Conservation (phyloP, 2,888 invertebrate species). For the Eutolmus rufibarbis region DNA sequence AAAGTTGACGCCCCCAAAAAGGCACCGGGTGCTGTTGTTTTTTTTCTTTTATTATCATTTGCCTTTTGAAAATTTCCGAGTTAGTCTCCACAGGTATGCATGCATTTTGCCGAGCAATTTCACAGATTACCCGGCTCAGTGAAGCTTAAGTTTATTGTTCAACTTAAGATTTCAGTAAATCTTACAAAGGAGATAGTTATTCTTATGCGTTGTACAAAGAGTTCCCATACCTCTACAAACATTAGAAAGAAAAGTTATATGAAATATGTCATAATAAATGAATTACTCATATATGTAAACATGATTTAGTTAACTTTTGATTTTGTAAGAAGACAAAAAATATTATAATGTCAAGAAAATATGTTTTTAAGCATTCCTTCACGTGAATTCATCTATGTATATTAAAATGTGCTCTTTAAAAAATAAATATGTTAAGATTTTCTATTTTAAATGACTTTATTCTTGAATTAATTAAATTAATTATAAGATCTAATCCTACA, state of each 20-base stretch:
- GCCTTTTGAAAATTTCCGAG: not conserved
- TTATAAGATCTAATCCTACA: too few relatives aligned
- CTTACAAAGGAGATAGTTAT: not conserved
- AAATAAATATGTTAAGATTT: too few relatives aligned
- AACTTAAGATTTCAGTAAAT: not conserved
- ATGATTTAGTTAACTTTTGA: too few relatives aligned
- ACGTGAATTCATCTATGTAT: too few relatives aligned
- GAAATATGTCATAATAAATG: not conserved
- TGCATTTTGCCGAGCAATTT: not conserved
- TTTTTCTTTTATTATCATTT: not conserved
- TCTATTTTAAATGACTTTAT: too few relatives aligned
- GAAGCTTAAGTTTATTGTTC: not conserved
- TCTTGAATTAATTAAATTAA: too few relatives aligned
- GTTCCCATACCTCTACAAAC: not conserved
- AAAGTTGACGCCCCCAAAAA: not conserved
- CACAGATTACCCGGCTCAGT: not conserved
- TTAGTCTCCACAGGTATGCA: not conserved
- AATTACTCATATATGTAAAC: not conserved
- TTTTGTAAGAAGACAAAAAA: too few relatives aligned
- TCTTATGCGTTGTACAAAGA: not conserved
- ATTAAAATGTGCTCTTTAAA: too few relatives aligned
- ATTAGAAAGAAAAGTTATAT: not conserved
- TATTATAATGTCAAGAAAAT: too few relatives aligned
- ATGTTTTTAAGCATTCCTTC: too few relatives aligned
- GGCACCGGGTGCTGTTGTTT: not conserved